Conservation (phyloP, 2,113 vertebrate genomes). For the Lethenteron camtschaticum region DNA sequence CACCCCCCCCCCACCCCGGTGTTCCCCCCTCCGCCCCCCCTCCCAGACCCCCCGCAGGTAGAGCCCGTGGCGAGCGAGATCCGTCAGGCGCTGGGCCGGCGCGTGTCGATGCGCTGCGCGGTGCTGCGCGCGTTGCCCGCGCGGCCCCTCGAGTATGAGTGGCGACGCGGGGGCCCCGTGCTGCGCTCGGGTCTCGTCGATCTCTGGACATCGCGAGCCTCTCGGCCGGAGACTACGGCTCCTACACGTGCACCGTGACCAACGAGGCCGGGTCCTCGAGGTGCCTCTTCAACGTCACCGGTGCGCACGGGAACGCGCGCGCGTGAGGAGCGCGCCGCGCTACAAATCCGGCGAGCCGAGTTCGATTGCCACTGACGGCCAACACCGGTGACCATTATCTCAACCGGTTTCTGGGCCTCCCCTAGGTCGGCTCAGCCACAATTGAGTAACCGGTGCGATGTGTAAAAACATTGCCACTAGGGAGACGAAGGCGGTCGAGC, state of each 20-base stretch:
- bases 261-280: conserved; percentile 48
- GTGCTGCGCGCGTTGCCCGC: conserved; percentile 56
- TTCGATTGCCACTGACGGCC: too few relatives aligned
- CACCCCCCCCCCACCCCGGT: too few relatives aligned
- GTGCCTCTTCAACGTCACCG: conserved; percentile 69
- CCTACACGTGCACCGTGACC: conserved; percentile 61
- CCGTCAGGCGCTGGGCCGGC: conserved; percentile 39
- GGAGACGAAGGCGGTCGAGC: too few relatives aligned
- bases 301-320: conserved; percentile 25
- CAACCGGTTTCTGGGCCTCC: too few relatives aligned
- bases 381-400: too few relatives aligned
- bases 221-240: conserved; percentile 45
- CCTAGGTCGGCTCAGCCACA: too few relatives aligned
- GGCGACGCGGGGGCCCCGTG: conserved; percentile 48
- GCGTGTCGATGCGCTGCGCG: conserved; percentile 43
- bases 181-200: conserved; percentile 44
- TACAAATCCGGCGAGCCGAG: too few relatives aligned
- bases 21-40: too few relatives aligned
- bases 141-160: conserved; percentile 43
- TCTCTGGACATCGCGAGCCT: conserved; percentile 54
- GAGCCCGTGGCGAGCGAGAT: conserved; percentile 56
- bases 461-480: too few relatives aligned
- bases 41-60: conserved; percentile 49
- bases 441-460: too few relatives aligned
- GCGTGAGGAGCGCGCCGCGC: too few relatives aligned